Percentiles rank a stretch among this genome's conserved stretches.
Evolutionary conservation across 2,888 invertebrate species (phyloP).

Genomic region (Acanthosepion pharaonis): DNA sequence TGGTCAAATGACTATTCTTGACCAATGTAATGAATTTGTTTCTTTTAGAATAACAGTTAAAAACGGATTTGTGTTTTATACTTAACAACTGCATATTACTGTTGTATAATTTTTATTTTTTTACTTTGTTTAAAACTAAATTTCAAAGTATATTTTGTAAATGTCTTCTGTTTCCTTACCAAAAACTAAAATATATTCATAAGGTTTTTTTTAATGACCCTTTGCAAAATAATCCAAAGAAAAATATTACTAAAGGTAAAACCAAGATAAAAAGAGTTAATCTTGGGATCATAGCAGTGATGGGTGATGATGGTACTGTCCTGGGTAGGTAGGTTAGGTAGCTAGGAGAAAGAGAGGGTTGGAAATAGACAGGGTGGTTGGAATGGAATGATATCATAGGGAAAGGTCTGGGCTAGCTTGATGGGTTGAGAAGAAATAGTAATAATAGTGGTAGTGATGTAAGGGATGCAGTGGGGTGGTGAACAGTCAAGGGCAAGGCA

Average conservation of each 20-base stretch:
- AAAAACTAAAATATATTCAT: background rate
- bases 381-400: background rate
- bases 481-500: background rate
- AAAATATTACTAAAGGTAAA: background rate
- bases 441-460: background rate
- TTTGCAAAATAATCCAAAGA: background rate
- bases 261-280: background rate
- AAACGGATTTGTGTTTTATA: no score
- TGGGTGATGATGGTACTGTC: constrained; percentile 33
- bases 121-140: background rate
- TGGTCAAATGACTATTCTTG: no score
- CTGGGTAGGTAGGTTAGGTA: constrained; percentile 9
- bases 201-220: background rate
- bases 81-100: no score
- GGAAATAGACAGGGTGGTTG: background rate
- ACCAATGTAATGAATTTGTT: no score
- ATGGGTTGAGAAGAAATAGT: constrained; percentile 15
- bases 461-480: background rate
- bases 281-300: background rate
- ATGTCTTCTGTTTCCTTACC: background rate
- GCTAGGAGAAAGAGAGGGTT: background rate
- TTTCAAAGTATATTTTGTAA: background rate
- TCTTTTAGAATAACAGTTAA: no score
- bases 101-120: background rate
- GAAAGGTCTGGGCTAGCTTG: background rate